Conservation (phyloP, 2,113 vertebrate species). For the Ivindomyrus marchei region DNA sequence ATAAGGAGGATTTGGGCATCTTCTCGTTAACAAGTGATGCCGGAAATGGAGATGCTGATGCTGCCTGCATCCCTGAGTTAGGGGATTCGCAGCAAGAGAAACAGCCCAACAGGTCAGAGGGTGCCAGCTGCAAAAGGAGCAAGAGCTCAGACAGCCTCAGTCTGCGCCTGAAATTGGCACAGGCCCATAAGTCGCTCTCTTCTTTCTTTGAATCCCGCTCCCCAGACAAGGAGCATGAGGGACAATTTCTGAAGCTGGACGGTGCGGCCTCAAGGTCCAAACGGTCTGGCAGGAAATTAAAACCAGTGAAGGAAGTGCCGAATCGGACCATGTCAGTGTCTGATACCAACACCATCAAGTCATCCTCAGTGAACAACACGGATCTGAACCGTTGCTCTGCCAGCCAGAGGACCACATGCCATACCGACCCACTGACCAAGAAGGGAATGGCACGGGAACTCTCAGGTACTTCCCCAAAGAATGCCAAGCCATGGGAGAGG, state of each 20-base stretch:
- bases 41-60: constrained; percentile 26
- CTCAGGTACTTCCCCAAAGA: constrained; percentile 33
- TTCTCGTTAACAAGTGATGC: constrained; percentile 20
- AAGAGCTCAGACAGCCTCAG: constrained; percentile 64
- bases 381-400: constrained; percentile 30
- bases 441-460: constrained; percentile 25
- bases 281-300: constrained; percentile 62
- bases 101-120: not conserved
- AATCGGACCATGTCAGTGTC: constrained; percentile 46
- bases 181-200: constrained; percentile 74
- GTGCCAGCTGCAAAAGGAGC: constrained; percentile 50
- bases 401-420: constrained; percentile 29
- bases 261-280: constrained; percentile 52
- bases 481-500: constrained; percentile 41
- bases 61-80: constrained; percentile 30
- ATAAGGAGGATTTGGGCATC: constrained; percentile 17
- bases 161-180: constrained; percentile 63
- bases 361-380: not conserved
- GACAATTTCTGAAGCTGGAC: constrained; percentile 38
- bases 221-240: constrained; percentile 59
- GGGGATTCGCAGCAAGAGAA: constrained; percentile 38
- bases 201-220: constrained; percentile 71
- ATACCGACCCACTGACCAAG: constrained; percentile 46
- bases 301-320: constrained; percentile 55
- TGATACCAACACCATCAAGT: constrained; percentile 15